Percentiles rank a stretch among this genome's conserved stretches.
Evolutionary conservation across 1,140 invertebrate genomes (phyloP).

Genomic region (Aphidius ervi): DNA sequence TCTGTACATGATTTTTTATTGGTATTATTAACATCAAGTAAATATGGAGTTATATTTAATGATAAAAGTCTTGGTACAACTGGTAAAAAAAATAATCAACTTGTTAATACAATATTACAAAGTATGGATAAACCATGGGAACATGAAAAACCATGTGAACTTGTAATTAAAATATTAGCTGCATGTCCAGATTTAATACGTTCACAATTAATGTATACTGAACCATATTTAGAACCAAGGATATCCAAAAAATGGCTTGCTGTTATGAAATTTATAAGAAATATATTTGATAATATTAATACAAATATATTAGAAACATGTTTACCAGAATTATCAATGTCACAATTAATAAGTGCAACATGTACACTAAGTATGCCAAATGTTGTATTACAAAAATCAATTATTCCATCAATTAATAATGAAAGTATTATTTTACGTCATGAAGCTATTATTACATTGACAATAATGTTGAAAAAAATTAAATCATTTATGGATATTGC

Average conservation of each 20-base stretch:
- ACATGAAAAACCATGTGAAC: constrained; percentile 59
- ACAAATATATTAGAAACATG: constrained; percentile 29
- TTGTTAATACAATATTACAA: constrained; percentile 61
- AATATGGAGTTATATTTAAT: constrained; percentile 65
- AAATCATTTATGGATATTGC: constrained; percentile 26
- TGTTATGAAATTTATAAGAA: constrained; percentile 54
- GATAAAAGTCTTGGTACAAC: constrained; percentile 59
- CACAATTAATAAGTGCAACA: constrained; percentile 36
- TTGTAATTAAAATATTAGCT: constrained; percentile 63
- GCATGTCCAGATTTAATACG: constrained; percentile 70
- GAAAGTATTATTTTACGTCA: constrained; percentile 35
- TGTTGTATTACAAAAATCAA: constrained; percentile 35
- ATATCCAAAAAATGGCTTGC: constrained; percentile 57
- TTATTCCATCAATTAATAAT: constrained; percentile 35
- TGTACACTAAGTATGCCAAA: constrained; percentile 35
- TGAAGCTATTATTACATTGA: constrained; percentile 35
- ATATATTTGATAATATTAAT: constrained; percentile 39
- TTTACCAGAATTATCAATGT: constrained; percentile 27
- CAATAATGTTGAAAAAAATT: constrained; percentile 36
- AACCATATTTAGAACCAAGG: constrained; percentile 59
- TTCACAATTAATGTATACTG: constrained; percentile 57
- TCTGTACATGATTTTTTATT: constrained; percentile 64
- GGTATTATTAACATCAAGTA: constrained; percentile 65
- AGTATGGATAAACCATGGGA: constrained; percentile 64
- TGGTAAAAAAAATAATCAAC: constrained; percentile 58